Percentiles rank a stretch among this genome's conserved stretches.
Evolutionary conservation across 2,797 vertebrate species (phyloP).

Genomic region (Otus scops): DNA sequence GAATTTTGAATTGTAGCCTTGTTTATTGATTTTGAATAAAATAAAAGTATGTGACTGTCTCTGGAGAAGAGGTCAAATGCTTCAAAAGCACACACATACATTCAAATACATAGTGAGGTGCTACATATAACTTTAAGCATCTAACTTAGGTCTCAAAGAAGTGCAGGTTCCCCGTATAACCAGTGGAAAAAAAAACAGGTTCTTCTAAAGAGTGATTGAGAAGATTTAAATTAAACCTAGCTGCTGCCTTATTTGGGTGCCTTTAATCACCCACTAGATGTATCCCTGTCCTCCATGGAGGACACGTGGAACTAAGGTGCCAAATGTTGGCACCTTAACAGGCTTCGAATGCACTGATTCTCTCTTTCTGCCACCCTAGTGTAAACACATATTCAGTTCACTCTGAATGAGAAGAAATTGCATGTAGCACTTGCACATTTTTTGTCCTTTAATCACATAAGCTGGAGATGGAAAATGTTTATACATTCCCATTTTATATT

Average conservation of each 20-base stretch:
- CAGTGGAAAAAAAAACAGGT: not conserved
- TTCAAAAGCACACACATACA: not conserved
- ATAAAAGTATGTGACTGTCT: not conserved
- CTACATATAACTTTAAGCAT: not conserved
- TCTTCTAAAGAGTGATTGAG: not conserved
- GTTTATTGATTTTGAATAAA: conserved; percentile 2
- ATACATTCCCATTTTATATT: not conserved
- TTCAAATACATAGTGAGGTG: not conserved
- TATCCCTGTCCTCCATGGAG: not conserved
- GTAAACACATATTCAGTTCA: not conserved
- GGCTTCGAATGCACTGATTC: not conserved
- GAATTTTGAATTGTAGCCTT: not conserved
- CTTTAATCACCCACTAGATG: not conserved
- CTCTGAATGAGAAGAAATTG: not conserved
- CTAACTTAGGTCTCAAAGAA: not conserved
- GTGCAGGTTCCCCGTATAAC: not conserved
- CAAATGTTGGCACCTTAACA: not conserved
- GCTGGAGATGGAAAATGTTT: not conserved
- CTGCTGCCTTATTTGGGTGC: not conserved
- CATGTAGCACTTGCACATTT: not conserved
- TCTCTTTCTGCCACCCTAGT: not conserved
- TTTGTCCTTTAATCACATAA: not conserved
- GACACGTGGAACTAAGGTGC: not conserved
- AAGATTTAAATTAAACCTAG: not conserved
- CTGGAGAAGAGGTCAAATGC: not conserved